Conservation (phyloP, 53 echinoderm and acorn worm genomes). For the Holothuria scabra region DNA sequence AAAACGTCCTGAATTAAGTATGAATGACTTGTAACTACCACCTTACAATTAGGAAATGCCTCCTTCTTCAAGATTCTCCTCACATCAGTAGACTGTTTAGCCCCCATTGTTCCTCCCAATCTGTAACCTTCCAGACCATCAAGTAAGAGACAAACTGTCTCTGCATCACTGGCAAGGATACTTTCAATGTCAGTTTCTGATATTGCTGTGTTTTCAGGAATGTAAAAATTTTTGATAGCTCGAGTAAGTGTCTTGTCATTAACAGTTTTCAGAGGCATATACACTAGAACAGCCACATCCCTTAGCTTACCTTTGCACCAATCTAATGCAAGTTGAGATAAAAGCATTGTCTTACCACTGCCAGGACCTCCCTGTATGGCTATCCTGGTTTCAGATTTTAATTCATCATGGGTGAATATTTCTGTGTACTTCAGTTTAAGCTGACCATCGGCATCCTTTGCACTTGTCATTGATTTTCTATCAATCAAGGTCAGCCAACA, state of each 20-base stretch:
- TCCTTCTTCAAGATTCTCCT: slow-evolving; percentile 3
- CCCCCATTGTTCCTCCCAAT: too few relatives aligned
- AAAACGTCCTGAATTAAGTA: background rate
- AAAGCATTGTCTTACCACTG: background rate
- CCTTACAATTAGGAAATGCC: slow-evolving; percentile 1
- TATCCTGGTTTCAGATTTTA: slow-evolving; percentile 2
- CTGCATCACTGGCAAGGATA: background rate
- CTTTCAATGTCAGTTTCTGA: background rate
- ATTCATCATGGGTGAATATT: slow-evolving; percentile 5
- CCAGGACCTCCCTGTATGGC: background rate
- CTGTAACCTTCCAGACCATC: background rate
- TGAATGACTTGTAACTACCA: background rate
- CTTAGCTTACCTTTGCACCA: background rate
- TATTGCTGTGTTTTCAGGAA: background rate
- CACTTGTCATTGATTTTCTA: background rate
- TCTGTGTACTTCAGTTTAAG: background rate
- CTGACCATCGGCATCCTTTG: background rate
- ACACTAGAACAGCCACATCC: background rate
- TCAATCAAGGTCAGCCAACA: background rate
- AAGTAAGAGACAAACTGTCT: background rate
- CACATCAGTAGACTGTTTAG: too few relatives aligned
- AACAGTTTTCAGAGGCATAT: slow-evolving; percentile 1
- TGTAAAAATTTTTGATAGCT: slow-evolving; percentile 6
- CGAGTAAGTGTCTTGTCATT: slow-evolving; percentile 4
- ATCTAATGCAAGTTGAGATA: background rate